Conservation (phyloP, 2,113 vertebrate species). For the Cyphomyrus discorhynchus region DNA sequence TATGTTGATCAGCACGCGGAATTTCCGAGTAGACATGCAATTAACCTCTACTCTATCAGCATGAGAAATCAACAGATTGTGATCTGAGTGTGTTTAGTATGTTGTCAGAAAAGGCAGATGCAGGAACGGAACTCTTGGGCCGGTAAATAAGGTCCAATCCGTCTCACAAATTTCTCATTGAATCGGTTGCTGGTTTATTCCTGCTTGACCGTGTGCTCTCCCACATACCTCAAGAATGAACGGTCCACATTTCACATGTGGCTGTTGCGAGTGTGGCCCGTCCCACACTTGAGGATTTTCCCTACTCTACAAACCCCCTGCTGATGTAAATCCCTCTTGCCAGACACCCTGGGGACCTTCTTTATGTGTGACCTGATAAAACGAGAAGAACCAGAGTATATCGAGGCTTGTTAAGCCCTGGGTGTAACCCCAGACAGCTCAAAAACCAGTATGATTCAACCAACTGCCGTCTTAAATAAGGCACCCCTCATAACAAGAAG, state of each 20-base stretch:
- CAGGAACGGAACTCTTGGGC: neutral
- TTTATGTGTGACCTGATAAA: neutral
- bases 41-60: neutral
- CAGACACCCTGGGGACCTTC: neutral
- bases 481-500: slow-evolving; percentile 21
- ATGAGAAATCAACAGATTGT: neutral
- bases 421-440: neutral
- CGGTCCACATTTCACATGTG: neutral
- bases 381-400: neutral
- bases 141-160: neutral
- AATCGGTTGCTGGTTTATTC: neutral
- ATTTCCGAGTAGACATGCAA: neutral
- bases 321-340: neutral
- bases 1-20: neutral
- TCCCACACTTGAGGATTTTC: neutral
- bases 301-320: neutral
- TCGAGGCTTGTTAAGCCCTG: neutral
- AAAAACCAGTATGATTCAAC: neutral
- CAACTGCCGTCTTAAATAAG: slow-evolving; percentile 24
- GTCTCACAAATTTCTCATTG: neutral
- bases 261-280: neutral
- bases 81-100: neutral
- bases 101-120: neutral
- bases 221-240: neutral
- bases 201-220: neutral